These are phyloP conservation scores for Rotaria socialis DNA, from an alignment of 2,888 invertebrate species.

Conservation along the genomic window DNA sequence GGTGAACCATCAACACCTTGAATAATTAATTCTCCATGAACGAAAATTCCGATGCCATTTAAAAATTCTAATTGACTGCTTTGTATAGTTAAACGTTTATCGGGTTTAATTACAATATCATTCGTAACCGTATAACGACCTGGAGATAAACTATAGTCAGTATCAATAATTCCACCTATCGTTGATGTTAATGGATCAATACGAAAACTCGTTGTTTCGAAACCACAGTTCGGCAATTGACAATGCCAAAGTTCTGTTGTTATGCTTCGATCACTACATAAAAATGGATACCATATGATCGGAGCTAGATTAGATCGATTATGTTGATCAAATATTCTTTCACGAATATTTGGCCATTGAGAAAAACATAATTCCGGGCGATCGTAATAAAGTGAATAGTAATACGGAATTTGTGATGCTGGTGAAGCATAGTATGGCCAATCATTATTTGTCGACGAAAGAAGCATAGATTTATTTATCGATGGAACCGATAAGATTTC, in stretches of 20 bases:
- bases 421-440: conserved; percentile 25
- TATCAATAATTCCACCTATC: conserved; percentile 35
- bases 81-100: conserved; percentile 42
- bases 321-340: conserved; percentile 40
- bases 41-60: conserved; percentile 45
- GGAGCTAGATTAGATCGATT: conserved; percentile 43
- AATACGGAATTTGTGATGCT: not conserved
- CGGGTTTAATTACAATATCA: conserved; percentile 45
- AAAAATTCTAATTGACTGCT: conserved; percentile 42
- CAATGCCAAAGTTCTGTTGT: conserved; percentile 39
- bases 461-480: not conserved
- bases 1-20: conserved; percentile 40
- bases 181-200: not conserved
- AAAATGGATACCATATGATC: conserved; percentile 46
- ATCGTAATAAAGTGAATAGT: conserved; percentile 19
- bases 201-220: conserved; percentile 34
- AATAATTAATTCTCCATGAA: conserved; percentile 42
- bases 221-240: conserved; percentile 39
- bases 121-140: conserved; percentile 43
- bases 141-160: conserved; percentile 29
- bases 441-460: not conserved
- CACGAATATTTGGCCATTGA: conserved; percentile 43
- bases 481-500: conserved; percentile 23
- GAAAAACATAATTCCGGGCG: conserved; percentile 37
- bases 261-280: conserved; percentile 40